Evolutionary conservation across 2,888 invertebrate species (phyloP), one percentile per base, ranked within the genome.

Genomic region (Pyrocoelia pectoralis): DNA sequence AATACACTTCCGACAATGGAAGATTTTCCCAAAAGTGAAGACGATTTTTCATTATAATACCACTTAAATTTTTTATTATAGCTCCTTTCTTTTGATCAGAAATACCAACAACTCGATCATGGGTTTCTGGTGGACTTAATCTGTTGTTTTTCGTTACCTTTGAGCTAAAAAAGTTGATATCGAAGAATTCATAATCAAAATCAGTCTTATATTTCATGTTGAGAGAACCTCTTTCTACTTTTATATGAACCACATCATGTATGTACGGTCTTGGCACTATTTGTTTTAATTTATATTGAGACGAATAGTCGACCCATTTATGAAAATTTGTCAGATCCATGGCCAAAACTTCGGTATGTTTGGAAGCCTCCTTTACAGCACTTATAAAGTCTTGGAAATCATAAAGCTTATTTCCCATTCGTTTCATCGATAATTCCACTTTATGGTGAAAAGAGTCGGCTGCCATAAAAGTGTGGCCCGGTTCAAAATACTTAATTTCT

Each of bases 391-490:
- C 52, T 38, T 1, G 1, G 24, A 54, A 54, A 41, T 41, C 54
- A 12, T 54, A 54, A 19, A 41, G 41, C 13, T 43, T 41, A 8
- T 54, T 54, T 2, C 54, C 54, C 14, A 41, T 54, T 12, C 5
- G 1, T 54, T 54, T 54, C 24, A 53, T 40, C 3, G 52, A 40
- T 2, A 40, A 1, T 12, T 53, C 52, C 6, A 53, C 52, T 40
- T n/a, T 53, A 8, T 53, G 33, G 17, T 52, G 51, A 33, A 52
- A 52, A 13, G 51, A 53, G 12, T 33, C 18, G 5, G 40, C 40
- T 6, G 40, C 38, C 53, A 53, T 53, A 40, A 53, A 53, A 17
- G 53, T 40, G 12, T 53, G 38, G 18, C 40, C 53, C 1, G 40
- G 40, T 12, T 40, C 18, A 40, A 53, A 53, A 12, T 53, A 40